Evolutionary conservation across 2,113 vertebrate species (phyloP).

Genomic region (Mesembrinibis cayennensis): DNA sequence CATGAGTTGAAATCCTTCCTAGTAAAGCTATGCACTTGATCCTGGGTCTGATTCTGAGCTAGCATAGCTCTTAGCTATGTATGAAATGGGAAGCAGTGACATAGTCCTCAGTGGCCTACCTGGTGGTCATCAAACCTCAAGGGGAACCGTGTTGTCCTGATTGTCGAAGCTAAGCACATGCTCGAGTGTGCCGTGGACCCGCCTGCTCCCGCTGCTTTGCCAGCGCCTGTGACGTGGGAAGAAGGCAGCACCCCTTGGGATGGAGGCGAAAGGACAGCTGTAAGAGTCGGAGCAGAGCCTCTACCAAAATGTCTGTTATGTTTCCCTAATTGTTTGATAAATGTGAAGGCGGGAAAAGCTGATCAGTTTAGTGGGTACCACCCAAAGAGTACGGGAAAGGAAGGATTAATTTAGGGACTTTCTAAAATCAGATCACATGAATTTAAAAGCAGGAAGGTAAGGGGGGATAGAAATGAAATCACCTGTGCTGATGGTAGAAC

Average conservation of each 20-base stretch:
- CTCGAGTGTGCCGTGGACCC: rapidly evolving
- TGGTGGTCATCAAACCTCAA: no score
- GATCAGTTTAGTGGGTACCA: not conserved
- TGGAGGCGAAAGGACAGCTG: not conserved
- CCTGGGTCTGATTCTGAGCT: not conserved
- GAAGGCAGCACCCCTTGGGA: not conserved
- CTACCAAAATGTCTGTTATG: not conserved
- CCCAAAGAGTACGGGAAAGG: not conserved
- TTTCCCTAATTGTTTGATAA: not conserved
- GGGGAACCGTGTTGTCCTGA: not conserved
- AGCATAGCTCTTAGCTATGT: rapidly evolving
- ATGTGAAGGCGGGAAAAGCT: not conserved
- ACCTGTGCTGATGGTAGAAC: not conserved
- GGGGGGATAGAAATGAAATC: not conserved
- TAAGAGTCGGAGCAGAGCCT: not conserved
- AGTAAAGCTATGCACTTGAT: not conserved
- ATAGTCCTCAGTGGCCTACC: not conserved
- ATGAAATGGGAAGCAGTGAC: not conserved
- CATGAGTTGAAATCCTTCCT: not conserved
- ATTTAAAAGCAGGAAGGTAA: not conserved
- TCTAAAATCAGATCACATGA: not conserved
- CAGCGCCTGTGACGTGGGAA: rapidly evolving
- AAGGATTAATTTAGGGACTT: not conserved
- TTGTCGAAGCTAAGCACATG: not conserved
- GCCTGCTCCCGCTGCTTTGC: not conserved